These are phyloP conservation scores for Clupea harengus DNA, from an alignment of 2,113 vertebrate species.

Conservation along the genomic window DNA sequence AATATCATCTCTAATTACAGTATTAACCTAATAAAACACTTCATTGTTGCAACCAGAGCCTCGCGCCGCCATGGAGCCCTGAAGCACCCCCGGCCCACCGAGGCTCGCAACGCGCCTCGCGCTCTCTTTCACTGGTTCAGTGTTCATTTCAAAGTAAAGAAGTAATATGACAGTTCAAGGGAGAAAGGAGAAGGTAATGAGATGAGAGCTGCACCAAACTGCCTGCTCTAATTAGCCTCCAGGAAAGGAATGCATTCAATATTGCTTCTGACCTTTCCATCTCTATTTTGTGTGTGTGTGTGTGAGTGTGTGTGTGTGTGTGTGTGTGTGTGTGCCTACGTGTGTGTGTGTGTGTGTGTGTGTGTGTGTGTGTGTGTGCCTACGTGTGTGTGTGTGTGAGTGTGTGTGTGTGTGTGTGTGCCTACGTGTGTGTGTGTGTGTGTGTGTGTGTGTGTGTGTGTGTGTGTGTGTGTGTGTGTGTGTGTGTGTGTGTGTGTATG, in stretches of 20 bases:
- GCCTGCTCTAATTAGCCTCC: background rate
- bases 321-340: background rate
- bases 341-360: conserved; percentile 10
- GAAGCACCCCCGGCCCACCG: background rate
- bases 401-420: conserved; percentile 11
- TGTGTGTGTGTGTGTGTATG: background rate
- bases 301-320: background rate
- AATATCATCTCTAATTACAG: background rate
- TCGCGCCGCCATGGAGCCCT: background rate
- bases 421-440: background rate
- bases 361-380: background rate
- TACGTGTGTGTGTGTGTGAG: background rate
- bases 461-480: conserved; percentile 9
- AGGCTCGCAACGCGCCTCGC: background rate
- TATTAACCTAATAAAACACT: background rate
- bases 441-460: background rate
- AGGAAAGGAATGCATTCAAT: conserved; percentile 10
- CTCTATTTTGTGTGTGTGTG: conserved; percentile 7
- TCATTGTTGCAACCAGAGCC: background rate
- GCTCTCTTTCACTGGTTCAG: background rate
- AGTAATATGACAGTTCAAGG: conserved; percentile 6
- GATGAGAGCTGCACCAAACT: conserved; percentile 7
- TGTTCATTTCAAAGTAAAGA: conserved; percentile 8
- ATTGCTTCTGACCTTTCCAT: conserved; percentile 10
- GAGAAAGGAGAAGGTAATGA: background rate